These are phyloP conservation scores for Orbicella faveolata DNA, from an alignment of 64 coral and sea anemone species.

Conservation along the genomic window DNA sequence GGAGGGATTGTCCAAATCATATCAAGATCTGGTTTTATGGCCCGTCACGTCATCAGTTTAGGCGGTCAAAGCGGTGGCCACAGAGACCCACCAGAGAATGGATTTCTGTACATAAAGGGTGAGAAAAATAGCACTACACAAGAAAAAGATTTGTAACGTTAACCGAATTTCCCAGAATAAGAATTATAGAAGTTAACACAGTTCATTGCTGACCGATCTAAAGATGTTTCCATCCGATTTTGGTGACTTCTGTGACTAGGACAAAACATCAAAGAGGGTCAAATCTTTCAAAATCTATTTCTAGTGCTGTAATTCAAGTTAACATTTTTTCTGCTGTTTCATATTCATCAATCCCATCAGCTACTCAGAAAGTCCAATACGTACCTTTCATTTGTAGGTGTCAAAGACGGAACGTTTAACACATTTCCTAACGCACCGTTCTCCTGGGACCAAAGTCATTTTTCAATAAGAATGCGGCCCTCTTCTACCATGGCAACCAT, in stretches of 20 bases:
- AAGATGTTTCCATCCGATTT: too few species aligned
- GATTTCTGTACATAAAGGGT: neutral
- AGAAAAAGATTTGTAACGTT: neutral
- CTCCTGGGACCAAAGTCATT: neutral
- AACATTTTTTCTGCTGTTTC: too few species aligned
- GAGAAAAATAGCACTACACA: neutral
- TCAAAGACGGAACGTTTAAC: neutral
- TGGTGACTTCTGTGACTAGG: too few species aligned
- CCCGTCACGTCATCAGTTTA: neutral
- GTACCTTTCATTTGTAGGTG: neutral
- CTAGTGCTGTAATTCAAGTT: too few species aligned
- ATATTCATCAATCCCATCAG: too few species aligned
- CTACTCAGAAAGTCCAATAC: neutral
- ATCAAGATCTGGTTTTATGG: neutral
- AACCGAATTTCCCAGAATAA: neutral
- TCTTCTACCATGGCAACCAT: neutral
- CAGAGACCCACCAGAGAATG: neutral
- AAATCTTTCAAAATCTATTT: too few species aligned
- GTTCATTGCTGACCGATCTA: neutral
- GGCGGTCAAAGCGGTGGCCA: neutral
- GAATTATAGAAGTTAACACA: neutral
- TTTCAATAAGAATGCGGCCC: neutral
- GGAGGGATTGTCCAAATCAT: constrained; percentile 3
- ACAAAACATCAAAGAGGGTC: too few species aligned
- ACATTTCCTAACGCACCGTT: neutral